Conservation (phyloP, 2,113 vertebrate species). For the Eclectus roratus region DNA sequence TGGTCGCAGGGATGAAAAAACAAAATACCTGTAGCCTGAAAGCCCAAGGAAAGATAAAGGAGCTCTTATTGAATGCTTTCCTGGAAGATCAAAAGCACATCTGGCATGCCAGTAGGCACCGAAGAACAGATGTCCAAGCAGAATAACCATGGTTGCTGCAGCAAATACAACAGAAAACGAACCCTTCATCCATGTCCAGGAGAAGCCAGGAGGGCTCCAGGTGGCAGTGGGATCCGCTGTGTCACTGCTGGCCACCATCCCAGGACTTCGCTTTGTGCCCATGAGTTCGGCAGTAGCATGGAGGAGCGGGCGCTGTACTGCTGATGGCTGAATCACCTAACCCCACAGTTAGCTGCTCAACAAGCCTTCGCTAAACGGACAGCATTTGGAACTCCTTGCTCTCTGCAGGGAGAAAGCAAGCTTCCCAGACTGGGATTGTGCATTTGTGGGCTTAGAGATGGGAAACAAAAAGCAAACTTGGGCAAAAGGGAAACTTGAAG, state of each 20-base stretch:
- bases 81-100: not conserved
- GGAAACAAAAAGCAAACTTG: not conserved
- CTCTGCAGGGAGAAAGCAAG: not conserved
- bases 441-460: not conserved
- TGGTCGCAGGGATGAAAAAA: not conserved
- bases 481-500: not conserved
- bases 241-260: not conserved
- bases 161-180: not conserved
- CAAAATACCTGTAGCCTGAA: not conserved
- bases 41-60: not conserved
- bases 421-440: not conserved
- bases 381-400: not conserved
- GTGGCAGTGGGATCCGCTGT: not conserved
- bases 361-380: not conserved
- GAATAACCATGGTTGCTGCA: not conserved
- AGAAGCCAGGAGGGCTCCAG: not conserved
- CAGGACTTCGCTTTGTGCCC: not conserved
- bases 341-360: conserved; percentile 1
- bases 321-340: not conserved
- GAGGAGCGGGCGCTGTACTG: not conserved
- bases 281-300: accelerated
- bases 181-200: not conserved
- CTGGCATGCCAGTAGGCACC: not conserved
- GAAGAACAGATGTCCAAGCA: not conserved
- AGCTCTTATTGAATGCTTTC: not conserved